Evolutionary conservation across 1,140 invertebrate genomes (phyloP).

Genomic region (Sipha flava): DNA sequence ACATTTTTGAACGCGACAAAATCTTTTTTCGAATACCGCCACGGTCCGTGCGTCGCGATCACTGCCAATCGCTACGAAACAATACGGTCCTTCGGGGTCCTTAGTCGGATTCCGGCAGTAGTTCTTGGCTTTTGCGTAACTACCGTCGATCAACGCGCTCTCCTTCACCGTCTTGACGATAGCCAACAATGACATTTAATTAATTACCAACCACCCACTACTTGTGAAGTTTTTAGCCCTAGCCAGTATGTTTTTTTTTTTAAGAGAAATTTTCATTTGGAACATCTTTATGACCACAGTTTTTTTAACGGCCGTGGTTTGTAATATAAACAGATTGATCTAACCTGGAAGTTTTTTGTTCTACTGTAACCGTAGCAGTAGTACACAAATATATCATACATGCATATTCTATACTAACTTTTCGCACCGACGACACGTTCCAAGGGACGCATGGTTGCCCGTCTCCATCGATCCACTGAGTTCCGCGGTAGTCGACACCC

Average conservation of each 20-base stretch:
- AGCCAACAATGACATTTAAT: background rate
- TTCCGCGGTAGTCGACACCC: background rate
- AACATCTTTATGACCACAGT: too few species aligned
- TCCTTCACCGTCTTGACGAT: background rate
- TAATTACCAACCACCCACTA: too few species aligned
- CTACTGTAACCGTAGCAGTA: too few species aligned
- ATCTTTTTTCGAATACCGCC: background rate
- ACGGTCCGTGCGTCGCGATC: too few species aligned
- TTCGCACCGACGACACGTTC: background rate
- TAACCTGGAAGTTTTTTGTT: too few species aligned
- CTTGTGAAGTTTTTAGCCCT: too few species aligned
- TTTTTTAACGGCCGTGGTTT: too few species aligned
- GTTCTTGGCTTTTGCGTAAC: background rate
- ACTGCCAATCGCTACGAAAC: background rate
- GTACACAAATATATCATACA: too few species aligned
- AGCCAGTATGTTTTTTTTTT: too few species aligned
- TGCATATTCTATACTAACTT: too few species aligned
- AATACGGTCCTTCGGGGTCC: background rate
- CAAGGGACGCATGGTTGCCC: constrained; percentile 8
- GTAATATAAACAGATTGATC: too few species aligned
- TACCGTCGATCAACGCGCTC: background rate
- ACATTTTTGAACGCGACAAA: background rate
- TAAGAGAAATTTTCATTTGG: too few species aligned
- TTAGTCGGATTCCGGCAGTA: constrained; percentile 21
- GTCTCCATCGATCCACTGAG: background rate